These are phyloP conservation scores for Mastomys natalensis DNA, from an alignment of 2,113 vertebrate species.

Conservation along the genomic window DNA sequence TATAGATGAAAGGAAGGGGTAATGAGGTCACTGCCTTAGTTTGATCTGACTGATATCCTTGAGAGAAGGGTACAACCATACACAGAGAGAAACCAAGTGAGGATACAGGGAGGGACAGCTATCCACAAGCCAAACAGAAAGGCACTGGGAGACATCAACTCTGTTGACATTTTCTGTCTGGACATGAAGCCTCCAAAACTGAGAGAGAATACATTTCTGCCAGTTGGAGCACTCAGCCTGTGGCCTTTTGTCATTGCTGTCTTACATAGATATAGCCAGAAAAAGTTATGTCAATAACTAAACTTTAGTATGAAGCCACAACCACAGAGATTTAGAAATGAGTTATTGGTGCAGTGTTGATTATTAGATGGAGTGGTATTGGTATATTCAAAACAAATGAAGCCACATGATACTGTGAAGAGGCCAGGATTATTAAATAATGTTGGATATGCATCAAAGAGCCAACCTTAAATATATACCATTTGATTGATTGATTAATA, in stretches of 20 bases:
- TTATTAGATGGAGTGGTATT: background rate
- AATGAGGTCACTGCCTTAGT: background rate
- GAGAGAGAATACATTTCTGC: background rate
- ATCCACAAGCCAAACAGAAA: background rate
- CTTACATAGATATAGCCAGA: background rate
- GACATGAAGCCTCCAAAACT: background rate
- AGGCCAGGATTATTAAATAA: background rate
- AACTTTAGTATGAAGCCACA: background rate
- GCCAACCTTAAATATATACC: background rate
- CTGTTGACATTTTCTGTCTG: background rate
- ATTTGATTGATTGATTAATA: background rate
- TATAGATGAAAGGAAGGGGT: background rate
- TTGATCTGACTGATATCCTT: background rate
- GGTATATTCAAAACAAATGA: background rate
- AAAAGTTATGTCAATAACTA: background rate
- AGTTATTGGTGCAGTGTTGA: background rate
- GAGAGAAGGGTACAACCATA: background rate
- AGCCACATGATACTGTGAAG: accelerated
- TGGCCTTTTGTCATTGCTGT: background rate
- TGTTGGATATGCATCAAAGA: accelerated
- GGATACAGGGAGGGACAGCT: background rate
- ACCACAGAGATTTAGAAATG: background rate
- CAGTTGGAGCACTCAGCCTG: background rate
- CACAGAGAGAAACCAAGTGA: background rate
- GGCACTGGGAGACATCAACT: background rate